These are phyloP conservation scores for Stegodyphus dumicola DNA, from an alignment of 1,140 invertebrate species.

Conservation along the genomic window DNA sequence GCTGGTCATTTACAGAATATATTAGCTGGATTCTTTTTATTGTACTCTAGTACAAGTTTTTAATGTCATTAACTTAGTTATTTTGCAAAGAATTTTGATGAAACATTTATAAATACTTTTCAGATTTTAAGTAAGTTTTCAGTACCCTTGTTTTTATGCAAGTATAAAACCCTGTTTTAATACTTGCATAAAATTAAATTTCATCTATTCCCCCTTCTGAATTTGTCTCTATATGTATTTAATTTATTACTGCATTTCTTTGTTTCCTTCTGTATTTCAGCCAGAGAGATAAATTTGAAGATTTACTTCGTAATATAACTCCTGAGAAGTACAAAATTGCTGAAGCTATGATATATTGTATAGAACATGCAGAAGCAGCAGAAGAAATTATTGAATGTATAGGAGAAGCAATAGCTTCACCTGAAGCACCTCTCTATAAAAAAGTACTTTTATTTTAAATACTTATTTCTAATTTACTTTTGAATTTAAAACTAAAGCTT, in stretches of 20 bases:
- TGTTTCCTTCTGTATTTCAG: background rate
- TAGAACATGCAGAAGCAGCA: conserved; percentile 96
- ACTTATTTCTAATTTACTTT: background rate
- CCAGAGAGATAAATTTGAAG: conserved; percentile 91
- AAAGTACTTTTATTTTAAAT: conserved; percentile 72
- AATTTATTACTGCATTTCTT: background rate
- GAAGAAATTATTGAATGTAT: conserved; percentile 96
- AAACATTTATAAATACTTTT: too few species aligned
- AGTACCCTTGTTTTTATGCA: too few species aligned
- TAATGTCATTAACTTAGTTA: too few species aligned
- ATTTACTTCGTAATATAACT: conserved; percentile 86
- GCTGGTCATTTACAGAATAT: too few species aligned
- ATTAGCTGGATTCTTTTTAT: too few species aligned
- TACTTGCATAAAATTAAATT: too few species aligned
- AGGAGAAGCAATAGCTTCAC: conserved; percentile 82
- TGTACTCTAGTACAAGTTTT: too few species aligned
- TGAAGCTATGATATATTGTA: conserved; percentile 98
- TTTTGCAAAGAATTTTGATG: too few species aligned
- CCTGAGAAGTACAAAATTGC: conserved; percentile 88
- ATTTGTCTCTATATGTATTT: background rate
- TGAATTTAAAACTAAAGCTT: background rate
- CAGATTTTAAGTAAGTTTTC: too few species aligned
- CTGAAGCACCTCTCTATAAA: conserved; percentile 84
- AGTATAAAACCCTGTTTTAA: too few species aligned
- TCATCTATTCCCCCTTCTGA: too few species aligned